These are phyloP conservation scores for Physocephala rufipes DNA, from an alignment of 2,888 invertebrate species.

Conservation along the genomic window DNA sequence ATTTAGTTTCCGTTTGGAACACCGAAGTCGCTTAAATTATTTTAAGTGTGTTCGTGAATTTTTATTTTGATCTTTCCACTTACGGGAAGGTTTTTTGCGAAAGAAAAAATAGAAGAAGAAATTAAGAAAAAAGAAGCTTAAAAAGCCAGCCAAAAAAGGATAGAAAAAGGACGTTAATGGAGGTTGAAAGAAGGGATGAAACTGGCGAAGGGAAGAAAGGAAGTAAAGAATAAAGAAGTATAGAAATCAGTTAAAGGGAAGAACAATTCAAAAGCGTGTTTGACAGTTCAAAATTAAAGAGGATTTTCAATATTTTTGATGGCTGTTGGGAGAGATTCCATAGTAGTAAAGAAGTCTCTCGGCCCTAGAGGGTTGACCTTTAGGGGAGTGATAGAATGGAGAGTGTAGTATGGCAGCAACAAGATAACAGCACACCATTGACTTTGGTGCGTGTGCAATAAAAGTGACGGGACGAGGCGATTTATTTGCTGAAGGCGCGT, in stretches of 20 bases:
- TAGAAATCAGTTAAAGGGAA: not conserved
- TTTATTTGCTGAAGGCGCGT: slow-evolving; percentile 10
- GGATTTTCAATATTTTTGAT: slow-evolving; percentile 44
- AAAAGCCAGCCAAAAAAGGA: slow-evolving; percentile 21
- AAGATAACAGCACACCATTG: not conserved
- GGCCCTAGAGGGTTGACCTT: not conserved
- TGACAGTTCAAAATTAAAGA: slow-evolving; percentile 61
- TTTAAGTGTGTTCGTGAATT: not conserved
- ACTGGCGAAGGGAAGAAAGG: not conserved
- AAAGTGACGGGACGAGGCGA: too few species aligned
- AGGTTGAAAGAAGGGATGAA: not conserved
- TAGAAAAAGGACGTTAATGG: slow-evolving; percentile 31
- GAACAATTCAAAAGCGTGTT: slow-evolving; percentile 47
- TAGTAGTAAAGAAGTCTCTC: not conserved
- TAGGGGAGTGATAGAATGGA: not conserved
- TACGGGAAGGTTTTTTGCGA: slow-evolving; percentile 44
- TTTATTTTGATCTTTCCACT: not conserved
- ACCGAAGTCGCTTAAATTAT: slow-evolving; percentile 33
- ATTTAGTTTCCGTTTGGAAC: slow-evolving; percentile 9
- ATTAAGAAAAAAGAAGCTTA: slow-evolving; percentile 30
- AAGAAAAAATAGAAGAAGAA: slow-evolving; percentile 49
- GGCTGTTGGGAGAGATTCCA: not conserved
- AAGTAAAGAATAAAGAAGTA: not conserved
- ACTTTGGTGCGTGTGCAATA: not conserved
- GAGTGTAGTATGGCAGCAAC: not conserved